Evolutionary conservation across 2,113 vertebrate genomes (phyloP).

Genomic region (Panthera uncia): DNA sequence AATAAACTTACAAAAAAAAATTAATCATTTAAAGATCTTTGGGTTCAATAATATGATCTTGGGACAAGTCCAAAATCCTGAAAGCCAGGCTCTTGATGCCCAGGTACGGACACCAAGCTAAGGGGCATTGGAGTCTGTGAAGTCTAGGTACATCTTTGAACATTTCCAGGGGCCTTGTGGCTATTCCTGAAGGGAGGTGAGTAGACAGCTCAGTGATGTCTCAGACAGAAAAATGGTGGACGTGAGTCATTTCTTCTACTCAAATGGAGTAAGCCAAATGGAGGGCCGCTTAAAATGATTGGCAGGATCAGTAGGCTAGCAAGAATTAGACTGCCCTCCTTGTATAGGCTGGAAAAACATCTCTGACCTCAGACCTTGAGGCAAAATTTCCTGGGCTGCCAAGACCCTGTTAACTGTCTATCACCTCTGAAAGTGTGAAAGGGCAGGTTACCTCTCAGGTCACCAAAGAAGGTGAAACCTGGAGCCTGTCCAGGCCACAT

Average conservation of each 20-base stretch:
- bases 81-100: background rate
- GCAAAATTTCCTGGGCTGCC: slow-evolving; percentile 45
- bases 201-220: background rate
- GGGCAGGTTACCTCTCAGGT: slow-evolving; percentile 43
- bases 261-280: background rate
- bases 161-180: background rate
- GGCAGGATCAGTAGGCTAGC: background rate
- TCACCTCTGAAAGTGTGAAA: slow-evolving; percentile 56
- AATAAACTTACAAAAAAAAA: background rate
- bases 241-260: background rate
- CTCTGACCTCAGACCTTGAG: slow-evolving; percentile 54
- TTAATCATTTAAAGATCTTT: background rate
- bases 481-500: slow-evolving; percentile 64
- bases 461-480: slow-evolving; percentile 56
- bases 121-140: background rate
- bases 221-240: background rate
- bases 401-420: slow-evolving; percentile 54
- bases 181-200: background rate
- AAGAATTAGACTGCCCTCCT: background rate
- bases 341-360: background rate
- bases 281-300: background rate
- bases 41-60: background rate
- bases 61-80: background rate
- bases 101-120: background rate
- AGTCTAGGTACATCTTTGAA: background rate